Evolutionary conservation across 2,113 vertebrate genomes (phyloP), one percentile per base, ranked within the genome.

Genomic region (Petromus typicus): DNA sequence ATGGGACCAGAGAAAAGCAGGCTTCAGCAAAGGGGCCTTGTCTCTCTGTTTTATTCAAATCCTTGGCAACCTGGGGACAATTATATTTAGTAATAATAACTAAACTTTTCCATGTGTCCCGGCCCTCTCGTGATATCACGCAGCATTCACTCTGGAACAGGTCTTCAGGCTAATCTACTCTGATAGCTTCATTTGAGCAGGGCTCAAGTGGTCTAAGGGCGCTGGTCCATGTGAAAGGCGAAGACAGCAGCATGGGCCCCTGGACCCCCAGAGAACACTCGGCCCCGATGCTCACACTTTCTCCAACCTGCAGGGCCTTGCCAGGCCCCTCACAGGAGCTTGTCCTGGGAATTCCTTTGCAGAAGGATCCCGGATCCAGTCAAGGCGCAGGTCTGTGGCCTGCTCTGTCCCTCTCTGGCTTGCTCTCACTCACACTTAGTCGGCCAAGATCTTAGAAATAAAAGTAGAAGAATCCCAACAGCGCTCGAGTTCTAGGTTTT

Each of bases 81-180:
- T 94, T 96, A 94, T 97, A 91, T 90, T 97, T 97, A 96, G 96
- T 94, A 91, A 97, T 95, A 93, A 97, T 95, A 97, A 97, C 96
- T 95, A 97, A 97, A 95, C 89, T 95, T 81, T 94, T 96, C 96
- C 93, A 81, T 96, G 96, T 96, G 96, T 96, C 92, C 97, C 69
- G 40, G 37, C 80, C 37, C 40, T 91, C 83, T 37, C 43, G 45
- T 27, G 80, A 81, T 84, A 94, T 84, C 79, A 56, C 91, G 89
- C 83, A 78, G 48, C 73, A 23, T 37, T 94, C 89, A 87, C 75
- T 81, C 83, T 96, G 75, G 86, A 95, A 67, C 40, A 87, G 83
- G 71, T 91, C 89, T 94, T 40, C 86, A 56, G 82, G 89, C 54
- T 80, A 89, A 85, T 96, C 80, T 86, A 78, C 56, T 90, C 75